Evolutionary conservation across 1,140 invertebrate species (phyloP), one percentile per base, ranked within the genome.

Genomic region (Hypothenemus hampei): DNA sequence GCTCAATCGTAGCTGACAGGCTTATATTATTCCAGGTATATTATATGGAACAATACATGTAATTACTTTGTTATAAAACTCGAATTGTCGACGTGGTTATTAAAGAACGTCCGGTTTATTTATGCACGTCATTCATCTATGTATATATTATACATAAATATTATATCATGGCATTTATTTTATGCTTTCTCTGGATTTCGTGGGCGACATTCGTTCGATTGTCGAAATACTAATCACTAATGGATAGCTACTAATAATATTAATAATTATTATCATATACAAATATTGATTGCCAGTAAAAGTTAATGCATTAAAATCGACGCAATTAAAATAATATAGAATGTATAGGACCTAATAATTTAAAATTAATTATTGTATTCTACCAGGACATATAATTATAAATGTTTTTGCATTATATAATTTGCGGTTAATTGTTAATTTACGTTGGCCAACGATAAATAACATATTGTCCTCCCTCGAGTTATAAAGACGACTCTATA

Each of bases 251-350:
- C 22, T 26, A 29, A 20, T 1, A 11, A 21, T 29, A 52, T 52
- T 43, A 44, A 43, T 56, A 56, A 48, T 48, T 48, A 48, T 56
- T 41, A 56, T 43, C 43, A 39, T 29, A 39, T 56, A 56, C 40
- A 48, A 44, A 48, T 48, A 56, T 56, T 56, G 47, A 56, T 56
- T 48, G 43, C 53, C 45, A n/a, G 36, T 45, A 43, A 56, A 56
- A 56, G 53, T 56, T 56, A 56, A 56, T 56, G 53, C 45, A 56
- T 56, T 56, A 56, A 48, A 56, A 56, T 48, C 43, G 44, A 56
- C 19, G 36, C 44, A 56, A 56, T 48, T 56, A 56, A 56, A 48
- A 56, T 56, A 56, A 56, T 56, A 56, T 48, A 56, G 43, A 54
- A 37, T 41, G 41, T 41, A 45, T 35, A 48, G 45, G 53, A 45